Base-by-base conservation (phyloP, 2,113 vertebrate species). In the Sebastes schlegelii region DNA sequence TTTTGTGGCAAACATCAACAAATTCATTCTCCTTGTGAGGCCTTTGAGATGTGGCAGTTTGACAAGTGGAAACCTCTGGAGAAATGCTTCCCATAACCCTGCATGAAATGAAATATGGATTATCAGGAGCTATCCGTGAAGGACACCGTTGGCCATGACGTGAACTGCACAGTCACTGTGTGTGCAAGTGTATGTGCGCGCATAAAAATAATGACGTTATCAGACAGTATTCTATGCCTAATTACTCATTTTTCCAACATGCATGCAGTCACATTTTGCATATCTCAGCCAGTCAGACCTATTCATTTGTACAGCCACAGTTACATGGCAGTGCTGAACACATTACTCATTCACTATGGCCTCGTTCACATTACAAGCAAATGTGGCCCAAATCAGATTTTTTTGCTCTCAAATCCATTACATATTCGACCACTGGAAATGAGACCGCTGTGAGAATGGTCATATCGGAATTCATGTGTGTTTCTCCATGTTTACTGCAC, bases 51-150 rank as follows among this genome's bases (percentile, higher is more conserved):
- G 82, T 89, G 93, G 92, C 88, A 89, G 89, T 73, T 84, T 93
- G 92, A 93, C 93, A 90, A 91, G 81, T 77, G 78, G 73, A 90
- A 91, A 81, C 76, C 91, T 90, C 89, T 77, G 69, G 89, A 84
- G 92, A 91, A 67, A 77, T 68, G 82, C 83, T 84, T 91, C 88
- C 80, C 43, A 52, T 90, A 84, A 85, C 86, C 74, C 68, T 66
- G 67, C 87, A 88, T 91, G 89, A 94, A 92, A 93, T 94, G 86
- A 93, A 94, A 93, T 84, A 88, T 88, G 80, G 89, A 93, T 92
- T 85, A 88, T 86, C 82, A 72, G 58, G 69, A 77, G 77, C 78
- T 58, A 68, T 85, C 86, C 86, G 74, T 77, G 85, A 89, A 89
- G 89, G 90, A 89, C 89, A 84, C 78, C 16, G 45, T 13, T n/a